Percentiles rank a stretch among this genome's conserved stretches.
These are phyloP conservation scores for Phrynosoma blainvillii DNA, from an alignment of 2,113 vertebrate species.

Conservation along the genomic window DNA sequence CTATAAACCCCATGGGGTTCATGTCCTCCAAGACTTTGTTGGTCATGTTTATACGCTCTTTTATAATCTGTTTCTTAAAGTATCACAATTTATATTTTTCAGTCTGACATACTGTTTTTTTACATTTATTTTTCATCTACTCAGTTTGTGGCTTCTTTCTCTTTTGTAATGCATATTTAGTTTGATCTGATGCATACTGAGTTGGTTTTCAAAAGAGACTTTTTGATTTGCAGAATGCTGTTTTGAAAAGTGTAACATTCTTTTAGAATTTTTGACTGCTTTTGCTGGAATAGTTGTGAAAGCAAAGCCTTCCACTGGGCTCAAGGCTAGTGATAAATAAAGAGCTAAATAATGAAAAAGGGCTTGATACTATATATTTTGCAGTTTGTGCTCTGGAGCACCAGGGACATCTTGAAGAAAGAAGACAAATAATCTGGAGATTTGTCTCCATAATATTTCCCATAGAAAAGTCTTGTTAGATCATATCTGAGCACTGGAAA, in stretches of 20 bases:
- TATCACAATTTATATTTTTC: neutral
- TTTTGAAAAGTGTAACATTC: neutral
- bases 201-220: neutral
- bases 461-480: neutral
- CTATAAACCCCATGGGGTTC: neutral
- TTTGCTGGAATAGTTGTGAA: neutral
- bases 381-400: neutral
- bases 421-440: too few relatives aligned
- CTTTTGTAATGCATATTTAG: neutral
- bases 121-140: neutral
- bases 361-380: too few relatives aligned
- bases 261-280: neutral
- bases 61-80: neutral
- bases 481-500: neutral
- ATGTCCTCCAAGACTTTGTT: neutral
- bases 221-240: neutral
- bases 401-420: neutral
- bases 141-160: neutral
- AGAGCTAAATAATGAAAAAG: neutral
- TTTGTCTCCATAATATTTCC: neutral
- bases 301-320: neutral
- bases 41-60: neutral
- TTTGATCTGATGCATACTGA: neutral
- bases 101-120: neutral
- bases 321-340: neutral